Evolutionary conservation across 2,797 vertebrate genomes (phyloP).

Genomic region (Molossus molossus): DNA sequence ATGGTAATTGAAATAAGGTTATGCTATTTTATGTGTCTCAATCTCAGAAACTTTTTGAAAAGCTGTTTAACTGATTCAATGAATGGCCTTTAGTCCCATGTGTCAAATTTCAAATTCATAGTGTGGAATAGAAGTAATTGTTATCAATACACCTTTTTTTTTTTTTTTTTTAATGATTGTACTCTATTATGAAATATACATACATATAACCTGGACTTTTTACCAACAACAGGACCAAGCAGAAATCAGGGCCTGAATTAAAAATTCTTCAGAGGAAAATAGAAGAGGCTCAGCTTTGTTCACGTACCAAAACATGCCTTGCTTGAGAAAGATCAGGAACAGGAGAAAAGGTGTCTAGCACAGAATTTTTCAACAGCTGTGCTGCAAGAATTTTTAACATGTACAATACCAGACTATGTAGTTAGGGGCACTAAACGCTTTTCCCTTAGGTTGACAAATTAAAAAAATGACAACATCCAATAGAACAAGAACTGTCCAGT

Average conservation of each 20-base stretch:
- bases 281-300: neutral
- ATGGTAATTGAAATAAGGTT: constrained; percentile 62
- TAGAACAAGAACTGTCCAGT: neutral
- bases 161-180: neutral
- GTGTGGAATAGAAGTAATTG: neutral
- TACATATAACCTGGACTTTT: neutral
- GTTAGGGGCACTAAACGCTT: neutral
- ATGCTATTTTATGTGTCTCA: constrained; percentile 4
- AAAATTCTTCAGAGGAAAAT: neutral
- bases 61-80: constrained; percentile 43
- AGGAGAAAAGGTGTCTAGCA: neutral
- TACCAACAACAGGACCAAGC: neutral
- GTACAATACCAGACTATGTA: neutral
- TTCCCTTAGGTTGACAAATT: neutral
- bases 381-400: neutral
- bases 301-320: neutral
- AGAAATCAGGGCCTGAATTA: neutral
- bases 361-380: neutral
- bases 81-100: neutral
- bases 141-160: neutral
- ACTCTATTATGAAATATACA: neutral
- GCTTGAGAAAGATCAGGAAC: neutral
- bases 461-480: neutral
- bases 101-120: neutral
- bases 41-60: neutral